Evolutionary conservation across 2,797 vertebrate genomes (phyloP), one percentile per base, ranked within the genome.

Genomic region (Danio choprae): DNA sequence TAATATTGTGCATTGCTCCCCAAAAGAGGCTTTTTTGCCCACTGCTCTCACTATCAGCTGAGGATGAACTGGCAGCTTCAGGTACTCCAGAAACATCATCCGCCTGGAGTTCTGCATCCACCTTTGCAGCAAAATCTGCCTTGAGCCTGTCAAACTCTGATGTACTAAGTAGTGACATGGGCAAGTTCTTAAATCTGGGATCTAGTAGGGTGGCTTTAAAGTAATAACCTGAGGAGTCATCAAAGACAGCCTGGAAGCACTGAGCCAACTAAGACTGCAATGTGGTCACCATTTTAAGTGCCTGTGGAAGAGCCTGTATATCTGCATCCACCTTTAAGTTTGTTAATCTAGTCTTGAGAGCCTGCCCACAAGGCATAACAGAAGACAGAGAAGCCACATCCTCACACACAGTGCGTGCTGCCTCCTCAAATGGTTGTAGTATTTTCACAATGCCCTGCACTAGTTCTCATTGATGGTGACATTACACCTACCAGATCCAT

Each of bases 21-120:
- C 65, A 82, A 29, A 77, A 77, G 65, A 76, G 80, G 65, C 73
- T 76, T 77, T 53, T 65, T 79, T 68, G 72, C 79, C 29, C 20
- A 58, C 40, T 74, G 71, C 36, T 50, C 63, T 74, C 62, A 56
- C 38, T 59, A 79, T 68, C 62, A 56, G 48, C 56, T 58, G 77
- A 59, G 22, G 71, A 64, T 74, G 79, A 36, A 71, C 11, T 41
- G 29, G 74, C 12, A 55, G 74, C 60, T 72, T 48, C 77, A 71
- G 58, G 51, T 59, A 73, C 67, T 58, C 63, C 76, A 78, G 50
- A 77, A 64, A 77, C 59, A 77, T 67, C 74, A 77, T 67, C 64
- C 41, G 13, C 46, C 59, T 69, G 50, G n/a, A n/a, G 48, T 46
- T 78, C 51, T 56, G 18, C 36, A 67, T 56, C 50, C 50, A 68